These are phyloP conservation scores for Sebastes melanostomus DNA, from an alignment of 2,797 vertebrate species.

Conservation along the genomic window DNA sequence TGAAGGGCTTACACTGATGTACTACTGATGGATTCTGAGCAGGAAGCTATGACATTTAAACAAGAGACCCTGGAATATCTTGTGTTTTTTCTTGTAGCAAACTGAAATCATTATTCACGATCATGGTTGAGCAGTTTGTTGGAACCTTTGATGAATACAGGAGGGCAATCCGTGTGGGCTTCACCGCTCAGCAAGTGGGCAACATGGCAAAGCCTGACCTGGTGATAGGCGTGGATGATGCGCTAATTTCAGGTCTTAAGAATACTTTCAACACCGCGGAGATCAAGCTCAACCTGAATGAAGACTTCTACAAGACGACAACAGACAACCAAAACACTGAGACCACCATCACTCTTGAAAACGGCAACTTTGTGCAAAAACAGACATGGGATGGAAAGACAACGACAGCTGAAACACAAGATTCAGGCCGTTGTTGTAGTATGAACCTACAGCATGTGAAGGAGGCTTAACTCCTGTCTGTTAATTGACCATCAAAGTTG, in stretches of 20 bases:
- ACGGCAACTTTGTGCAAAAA: slow-evolving; percentile 74
- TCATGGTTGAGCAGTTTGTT: slow-evolving; percentile 82
- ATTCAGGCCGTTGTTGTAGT: slow-evolving; percentile 82
- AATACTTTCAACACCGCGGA: slow-evolving; percentile 56
- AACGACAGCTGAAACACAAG: slow-evolving; percentile 75
- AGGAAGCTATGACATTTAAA: neutral
- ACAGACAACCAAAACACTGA: slow-evolving; percentile 74
- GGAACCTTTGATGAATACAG: slow-evolving; percentile 85
- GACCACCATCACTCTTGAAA: slow-evolving; percentile 76
- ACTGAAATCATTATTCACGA: slow-evolving; percentile 6
- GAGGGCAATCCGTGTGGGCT: slow-evolving; percentile 84
- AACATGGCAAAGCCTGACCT: slow-evolving; percentile 57
- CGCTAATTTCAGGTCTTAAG: slow-evolving; percentile 49
- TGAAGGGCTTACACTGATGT: neutral
- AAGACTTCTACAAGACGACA: slow-evolving; percentile 47
- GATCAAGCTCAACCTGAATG: slow-evolving; percentile 64
- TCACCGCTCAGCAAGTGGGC: slow-evolving; percentile 48
- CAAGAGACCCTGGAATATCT: neutral
- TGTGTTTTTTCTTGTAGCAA: neutral
- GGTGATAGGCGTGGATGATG: slow-evolving; percentile 28
- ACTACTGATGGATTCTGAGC: neutral
- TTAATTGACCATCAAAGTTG: too few species aligned
- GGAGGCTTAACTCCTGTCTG: slow-evolving; percentile 9
- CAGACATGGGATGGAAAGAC: slow-evolving; percentile 90
- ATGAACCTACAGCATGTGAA: slow-evolving; percentile 81